Base-by-base conservation (phyloP, 1,140 invertebrate genomes). In the Anastrepha ludens region DNA sequence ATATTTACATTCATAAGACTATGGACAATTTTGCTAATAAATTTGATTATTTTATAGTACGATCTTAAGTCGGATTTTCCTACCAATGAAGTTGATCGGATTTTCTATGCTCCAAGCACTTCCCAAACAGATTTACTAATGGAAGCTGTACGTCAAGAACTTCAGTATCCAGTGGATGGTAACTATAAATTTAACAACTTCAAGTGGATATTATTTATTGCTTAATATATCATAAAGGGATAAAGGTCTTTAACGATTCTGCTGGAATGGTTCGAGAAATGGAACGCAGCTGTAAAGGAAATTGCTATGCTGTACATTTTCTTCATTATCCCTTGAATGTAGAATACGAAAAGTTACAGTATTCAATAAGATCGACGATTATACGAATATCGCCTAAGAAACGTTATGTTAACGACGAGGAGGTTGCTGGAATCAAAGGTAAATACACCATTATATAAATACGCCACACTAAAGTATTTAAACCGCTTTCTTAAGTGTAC, bases 21-120 rank as follows among this genome's bases (percentile, higher is more conserved):
- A 39, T 67, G n/a, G 62, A 20, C 9, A 41, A 29, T 15, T 41
- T 1, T 65, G 11, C 13, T 7, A 47, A 7, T 20, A 41, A 44
- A 17, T 4, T 62, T 3, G 47, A 41, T 85, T 87, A 39, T 85
- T 50, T 74, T 87, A 15, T 55, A 88, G 87, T 15, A 60, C 7
- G 13, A 55, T 41, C 85, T 87, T 29, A 88, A 55, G 20, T 17
- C 4, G 20, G 85, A 65, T 17, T 90, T 91, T 17, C 91, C 90
- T 3, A 88, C 87, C 1, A 91, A 90, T 85, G 89, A 93, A n/a
- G 67, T 62, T 1, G 92, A 93, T 78, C 87, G 58, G 0, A 70
- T 94, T 29, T 92, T 93, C 47, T 94, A 93, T 89, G 87, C 92
- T 3, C 94, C 94, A 4, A 88, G 85, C 7, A 91, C 89, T 2